Base-by-base conservation (phyloP, 2,797 vertebrate genomes). In the Acanthopagrus latus region DNA sequence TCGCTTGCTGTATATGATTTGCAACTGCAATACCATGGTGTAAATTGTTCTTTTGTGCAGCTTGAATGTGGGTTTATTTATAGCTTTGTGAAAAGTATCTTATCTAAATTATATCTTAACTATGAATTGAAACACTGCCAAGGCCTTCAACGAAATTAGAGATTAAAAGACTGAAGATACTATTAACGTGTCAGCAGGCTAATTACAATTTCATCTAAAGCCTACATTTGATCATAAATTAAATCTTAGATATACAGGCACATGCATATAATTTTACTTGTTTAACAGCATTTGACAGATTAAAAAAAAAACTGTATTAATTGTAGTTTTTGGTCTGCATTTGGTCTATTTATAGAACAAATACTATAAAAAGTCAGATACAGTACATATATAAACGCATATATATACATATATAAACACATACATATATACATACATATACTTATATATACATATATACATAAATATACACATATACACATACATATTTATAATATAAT, bases 71-170 rank as follows among this genome's bases (percentile, higher is more conserved):
- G 13, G 18, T 50, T 70, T 59, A 66, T 74, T 77, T 54, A 48
- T 25, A 48, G 33, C 69, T 73, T 55, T 54, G 7, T 25, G 21
- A 3, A 64, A 68, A 51, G 33, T 44, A 16, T 76, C 20, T 71
- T 74, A 79, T 80, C 76, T 79, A 67, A 84, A 84, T 80, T 20
- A 77, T 76, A 74, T 82, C 69, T 77, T 33, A 64, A 67, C 25
- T 76, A 33, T 64, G 21, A 66, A 81, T 46, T 78, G 29, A 78
- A 76, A 63, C 33, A 18, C 41, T 54, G 18, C n/a, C 27, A 66
- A 71, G 58, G 20, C 23, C 38, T 50, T 14, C 27, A 70, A 66
- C 51, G 50, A 51, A 79, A 71, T 66, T 52, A 75, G 25, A 74
- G 63, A 72, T 59, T 63, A 74, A 29, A 29, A 60, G 27, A 71